phyloP scores from a whole-genome alignment of 2,888 invertebrate species.

The Phaonia tiefii region DNA sequence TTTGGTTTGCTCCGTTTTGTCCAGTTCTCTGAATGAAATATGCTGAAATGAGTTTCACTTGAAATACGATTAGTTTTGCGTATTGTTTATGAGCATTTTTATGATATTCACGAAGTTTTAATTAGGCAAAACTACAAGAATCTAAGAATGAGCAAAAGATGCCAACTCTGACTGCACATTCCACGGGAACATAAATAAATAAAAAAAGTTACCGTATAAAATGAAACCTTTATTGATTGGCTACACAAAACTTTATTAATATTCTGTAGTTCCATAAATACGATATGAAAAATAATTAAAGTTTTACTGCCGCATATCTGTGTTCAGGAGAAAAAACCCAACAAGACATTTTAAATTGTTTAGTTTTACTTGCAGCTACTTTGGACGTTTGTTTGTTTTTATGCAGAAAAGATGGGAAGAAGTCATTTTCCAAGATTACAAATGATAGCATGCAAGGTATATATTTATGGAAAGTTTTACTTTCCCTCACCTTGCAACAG shows the following conservation, averaged over 20 bases:
- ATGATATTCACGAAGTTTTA: slow-evolving; percentile 46
- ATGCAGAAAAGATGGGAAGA: slow-evolving; percentile 8
- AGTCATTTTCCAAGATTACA: slow-evolving; percentile 6
- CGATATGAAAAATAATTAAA: slow-evolving; percentile 26
- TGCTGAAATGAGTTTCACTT: neutral
- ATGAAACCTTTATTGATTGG: slow-evolving; percentile 38
- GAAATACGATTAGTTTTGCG: slow-evolving; percentile 11
- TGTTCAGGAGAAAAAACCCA: neutral
- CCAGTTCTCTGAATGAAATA: neutral
- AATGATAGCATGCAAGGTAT: slow-evolving; percentile 16
- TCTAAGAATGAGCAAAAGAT: slow-evolving; percentile 5
- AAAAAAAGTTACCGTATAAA: slow-evolving; percentile 34
- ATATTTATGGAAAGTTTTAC: slow-evolving; percentile 6
- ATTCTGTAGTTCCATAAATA: slow-evolving; percentile 32
- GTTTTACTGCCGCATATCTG: neutral
- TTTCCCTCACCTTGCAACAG: slow-evolving; percentile 1
- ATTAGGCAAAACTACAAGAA: slow-evolving; percentile 31
- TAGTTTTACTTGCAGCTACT: too few relatives aligned
- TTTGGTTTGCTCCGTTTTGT: neutral
- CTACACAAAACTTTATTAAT: slow-evolving; percentile 39
- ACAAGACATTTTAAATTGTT: slow-evolving; percentile 36
- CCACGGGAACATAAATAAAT: slow-evolving; percentile 13
- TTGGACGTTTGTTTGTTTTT: too few relatives aligned
- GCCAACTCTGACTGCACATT: neutral
- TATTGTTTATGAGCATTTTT: slow-evolving; percentile 40